Evolutionary conservation across 2,797 vertebrate species (phyloP).

Genomic region (Ficedula albicollis): DNA sequence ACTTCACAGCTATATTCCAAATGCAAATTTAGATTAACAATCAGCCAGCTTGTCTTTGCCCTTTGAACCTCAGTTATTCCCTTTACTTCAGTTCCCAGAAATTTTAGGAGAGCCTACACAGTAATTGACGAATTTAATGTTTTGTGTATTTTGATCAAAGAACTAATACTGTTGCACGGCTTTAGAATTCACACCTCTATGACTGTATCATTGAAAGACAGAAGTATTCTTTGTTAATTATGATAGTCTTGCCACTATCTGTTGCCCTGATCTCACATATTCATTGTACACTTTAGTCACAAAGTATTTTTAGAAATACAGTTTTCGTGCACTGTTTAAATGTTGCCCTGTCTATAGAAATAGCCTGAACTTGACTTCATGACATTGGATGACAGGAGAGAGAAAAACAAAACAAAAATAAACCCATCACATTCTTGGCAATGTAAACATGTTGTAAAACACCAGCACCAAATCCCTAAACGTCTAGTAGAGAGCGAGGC

Average conservation of each 20-base stretch:
- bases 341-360: background rate
- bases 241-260: background rate
- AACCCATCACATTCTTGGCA: background rate
- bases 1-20: background rate
- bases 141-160: background rate
- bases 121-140: background rate
- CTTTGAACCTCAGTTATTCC: background rate
- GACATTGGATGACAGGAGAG: background rate
- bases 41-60: background rate
- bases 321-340: background rate
- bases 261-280: background rate
- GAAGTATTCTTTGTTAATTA: background rate
- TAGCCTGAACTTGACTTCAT: background rate
- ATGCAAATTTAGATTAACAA: background rate
- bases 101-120: background rate
- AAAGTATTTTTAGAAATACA: background rate
- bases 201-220: background rate
- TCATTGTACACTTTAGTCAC: background rate
- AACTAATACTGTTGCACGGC: background rate
- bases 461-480: background rate
- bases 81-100: background rate
- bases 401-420: background rate
- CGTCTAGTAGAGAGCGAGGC: background rate
- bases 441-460: background rate
- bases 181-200: background rate